phyloP scores from a whole-genome alignment of 2,113 vertebrate genomes.

The Platysteira castanea region DNA sequence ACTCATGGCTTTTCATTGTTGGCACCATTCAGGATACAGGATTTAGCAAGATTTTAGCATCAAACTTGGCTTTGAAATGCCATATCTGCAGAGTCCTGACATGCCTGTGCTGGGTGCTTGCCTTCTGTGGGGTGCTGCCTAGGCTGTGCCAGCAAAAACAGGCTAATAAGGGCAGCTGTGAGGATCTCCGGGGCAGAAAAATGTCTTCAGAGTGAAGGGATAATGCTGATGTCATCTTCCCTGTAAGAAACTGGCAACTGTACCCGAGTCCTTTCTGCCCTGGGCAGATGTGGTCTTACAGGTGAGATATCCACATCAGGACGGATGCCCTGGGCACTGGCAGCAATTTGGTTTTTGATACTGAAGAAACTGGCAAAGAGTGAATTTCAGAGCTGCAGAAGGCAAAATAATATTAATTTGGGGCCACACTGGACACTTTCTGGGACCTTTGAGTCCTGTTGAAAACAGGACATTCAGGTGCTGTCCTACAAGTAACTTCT shows the following conservation, averaged over 20 bases:
- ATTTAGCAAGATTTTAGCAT: neutral
- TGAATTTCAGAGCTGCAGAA: neutral
- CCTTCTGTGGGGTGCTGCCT: neutral
- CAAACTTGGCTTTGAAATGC: neutral
- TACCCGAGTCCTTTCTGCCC: neutral
- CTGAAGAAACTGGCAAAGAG: neutral
- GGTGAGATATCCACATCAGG: rapidly evolving
- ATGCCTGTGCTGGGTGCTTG: neutral
- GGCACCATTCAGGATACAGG: neutral
- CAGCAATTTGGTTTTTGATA: neutral
- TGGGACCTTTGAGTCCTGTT: neutral
- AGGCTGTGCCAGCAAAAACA: neutral
- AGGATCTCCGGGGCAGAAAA: neutral
- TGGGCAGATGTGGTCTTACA: too few relatives aligned
- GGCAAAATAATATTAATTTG: neutral
- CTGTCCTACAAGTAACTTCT: neutral
- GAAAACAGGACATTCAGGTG: neutral
- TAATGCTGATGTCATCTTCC: neutral
- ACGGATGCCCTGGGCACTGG: neutral
- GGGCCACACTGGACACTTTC: neutral
- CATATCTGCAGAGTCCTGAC: neutral
- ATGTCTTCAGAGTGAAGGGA: neutral
- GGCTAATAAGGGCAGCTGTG: neutral
- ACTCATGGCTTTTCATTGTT: neutral
- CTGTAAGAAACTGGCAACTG: neutral